Evolutionary conservation across 2,888 invertebrate genomes (phyloP).

Genomic region (Lepidochrysops patricia): DNA sequence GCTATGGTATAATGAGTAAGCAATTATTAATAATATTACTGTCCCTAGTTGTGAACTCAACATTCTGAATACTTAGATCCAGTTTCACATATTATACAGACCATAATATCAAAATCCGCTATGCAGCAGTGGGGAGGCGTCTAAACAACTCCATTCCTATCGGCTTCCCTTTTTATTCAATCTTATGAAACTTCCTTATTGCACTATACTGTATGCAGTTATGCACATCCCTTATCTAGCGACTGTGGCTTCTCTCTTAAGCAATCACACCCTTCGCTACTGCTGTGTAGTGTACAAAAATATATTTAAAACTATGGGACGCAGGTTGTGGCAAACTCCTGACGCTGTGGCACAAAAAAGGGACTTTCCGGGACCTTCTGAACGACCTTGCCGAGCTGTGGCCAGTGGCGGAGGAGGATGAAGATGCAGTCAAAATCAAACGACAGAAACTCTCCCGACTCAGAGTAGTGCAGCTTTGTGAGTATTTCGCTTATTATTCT

Average conservation of each 20-base stretch:
- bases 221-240: no score
- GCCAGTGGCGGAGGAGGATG: constrained; percentile 40
- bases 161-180: no score
- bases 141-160: background rate
- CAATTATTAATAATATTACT: constrained; percentile 15
- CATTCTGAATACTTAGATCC: no score
- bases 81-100: no score
- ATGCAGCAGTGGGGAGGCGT: no score
- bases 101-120: no score
- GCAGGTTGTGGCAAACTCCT: constrained; percentile 48
- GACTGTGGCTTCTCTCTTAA: no score
- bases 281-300: no score
- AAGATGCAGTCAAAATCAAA: constrained; percentile 40
- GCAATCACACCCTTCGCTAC: no score
- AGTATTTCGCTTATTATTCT: constrained; percentile 21
- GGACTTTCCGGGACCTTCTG: constrained; percentile 46
- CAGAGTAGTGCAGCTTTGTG: constrained; percentile 44
- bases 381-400: constrained; percentile 47
- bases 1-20: constrained; percentile 54
- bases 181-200: no score
- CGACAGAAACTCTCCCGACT: constrained; percentile 39
- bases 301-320: no score
- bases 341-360: constrained; percentile 48
- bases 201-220: no score
- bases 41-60: background rate